phyloP scores from a whole-genome alignment of 2,113 vertebrate species.

The Cephalopholis sonnerati region DNA sequence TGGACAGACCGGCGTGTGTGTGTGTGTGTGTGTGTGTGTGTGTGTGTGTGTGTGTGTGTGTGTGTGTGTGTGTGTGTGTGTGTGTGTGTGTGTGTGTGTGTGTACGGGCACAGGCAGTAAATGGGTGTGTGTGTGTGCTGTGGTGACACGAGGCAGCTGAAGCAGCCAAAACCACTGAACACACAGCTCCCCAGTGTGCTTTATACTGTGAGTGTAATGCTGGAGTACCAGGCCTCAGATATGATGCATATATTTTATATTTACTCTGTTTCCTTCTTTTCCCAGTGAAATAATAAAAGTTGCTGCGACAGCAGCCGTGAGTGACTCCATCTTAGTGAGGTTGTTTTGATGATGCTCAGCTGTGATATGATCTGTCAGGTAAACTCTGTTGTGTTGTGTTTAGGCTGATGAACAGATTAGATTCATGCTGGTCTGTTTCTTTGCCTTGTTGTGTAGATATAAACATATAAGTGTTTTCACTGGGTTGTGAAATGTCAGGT shows the following conservation, averaged over 20 bases:
- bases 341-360: slow-evolving; percentile 6
- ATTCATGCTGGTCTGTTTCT: neutral
- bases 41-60: neutral
- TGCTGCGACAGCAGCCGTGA: too few relatives aligned
- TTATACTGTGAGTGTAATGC: neutral
- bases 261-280: neutral
- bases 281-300: neutral
- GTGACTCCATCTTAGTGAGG: neutral
- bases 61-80: neutral
- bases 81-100: neutral
- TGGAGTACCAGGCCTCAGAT: neutral
- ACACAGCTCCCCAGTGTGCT: neutral
- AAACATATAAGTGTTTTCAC: neutral
- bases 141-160: neutral
- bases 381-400: neutral
- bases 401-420: neutral
- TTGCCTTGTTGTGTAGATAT: neutral
- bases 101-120: neutral
- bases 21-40: too few relatives aligned
- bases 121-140: neutral
- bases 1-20: neutral
- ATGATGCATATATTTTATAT: neutral
- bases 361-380: slow-evolving; percentile 8
- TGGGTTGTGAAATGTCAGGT: neutral
- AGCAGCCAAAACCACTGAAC: slow-evolving; percentile 16